Evolutionary conservation across 2,113 vertebrate genomes (phyloP), one percentile per base, ranked within the genome.

Genomic region (Platichthys stellatus): DNA sequence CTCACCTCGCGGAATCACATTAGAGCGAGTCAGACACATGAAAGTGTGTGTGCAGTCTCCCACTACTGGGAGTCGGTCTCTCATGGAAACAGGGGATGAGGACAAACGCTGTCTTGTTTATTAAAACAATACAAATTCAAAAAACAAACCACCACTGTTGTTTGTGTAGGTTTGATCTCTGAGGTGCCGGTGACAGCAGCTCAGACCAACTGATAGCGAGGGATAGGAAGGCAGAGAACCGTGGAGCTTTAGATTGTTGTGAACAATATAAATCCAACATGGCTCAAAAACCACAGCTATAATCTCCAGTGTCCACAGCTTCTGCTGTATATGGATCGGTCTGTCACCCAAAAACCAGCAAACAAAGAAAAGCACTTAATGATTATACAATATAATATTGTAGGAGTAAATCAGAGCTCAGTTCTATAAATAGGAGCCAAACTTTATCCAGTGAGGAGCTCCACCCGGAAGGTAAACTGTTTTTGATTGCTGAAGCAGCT

Each of bases 1-100:
- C 64, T 74, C 70, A 71, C 73, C 38, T 45, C 75, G 71, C 63
- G 67, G 23, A 31, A 73, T 63, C 51, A 60, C 45, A 77, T 64
- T 60, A 51, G 26, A 54, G 31, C 9, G 38, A 80, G 69, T 78
- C 74, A 56, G 23, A 73, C 60, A 71, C 20, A 73, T 28, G 45
- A 49, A 5, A 35, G 66, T 35, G 53, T 49, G 62, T 31, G 31
- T 11, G 56, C 47, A 4, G 69, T 67, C 47, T 43, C 60, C 14
- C 13, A 20, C 67, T 24, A 18, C 49, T 13, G 69, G 38, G 76
- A 78, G 31, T 7, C 14, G 8, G 58, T 60, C 77, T 69, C 68
- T 43, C 38, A 35, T 28, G 57, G 53, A 71, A 67, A 69, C 59
- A 20, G 47, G 28, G 11, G 43, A 69, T 49, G 12, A 26, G 57